Evolutionary conservation across 2,797 vertebrate species (phyloP).

Genomic region (Leucoraja ocellata): DNA sequence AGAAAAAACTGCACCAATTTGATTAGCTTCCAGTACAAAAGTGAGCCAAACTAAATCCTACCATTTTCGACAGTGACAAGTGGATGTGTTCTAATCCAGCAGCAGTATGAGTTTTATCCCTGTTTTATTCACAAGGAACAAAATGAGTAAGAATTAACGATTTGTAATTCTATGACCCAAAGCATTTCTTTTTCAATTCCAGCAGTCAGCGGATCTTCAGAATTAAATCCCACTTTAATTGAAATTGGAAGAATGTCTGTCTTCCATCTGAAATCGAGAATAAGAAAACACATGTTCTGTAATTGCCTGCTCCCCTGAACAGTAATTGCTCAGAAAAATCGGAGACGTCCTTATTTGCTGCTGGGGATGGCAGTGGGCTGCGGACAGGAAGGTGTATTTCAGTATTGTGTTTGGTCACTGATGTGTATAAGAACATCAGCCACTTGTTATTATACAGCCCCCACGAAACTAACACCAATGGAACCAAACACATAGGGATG

Average conservation of each 20-base stretch:
- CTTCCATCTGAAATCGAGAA: neutral
- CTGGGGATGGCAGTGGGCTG: too few relatives aligned
- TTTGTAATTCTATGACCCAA: neutral
- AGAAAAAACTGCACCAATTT: neutral
- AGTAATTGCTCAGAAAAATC: neutral
- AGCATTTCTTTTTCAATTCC: slow-evolving; percentile 18
- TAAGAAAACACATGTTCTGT: neutral
- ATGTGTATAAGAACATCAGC: too few relatives aligned
- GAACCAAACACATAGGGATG: too few relatives aligned
- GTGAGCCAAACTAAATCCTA: neutral
- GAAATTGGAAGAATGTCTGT: neutral
- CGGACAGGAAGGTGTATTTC: neutral
- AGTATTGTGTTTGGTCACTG: neutral
- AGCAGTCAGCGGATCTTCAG: neutral
- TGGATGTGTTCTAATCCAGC: neutral
- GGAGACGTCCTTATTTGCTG: neutral
- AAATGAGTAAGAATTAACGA: neutral
- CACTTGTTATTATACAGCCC: too few relatives aligned
- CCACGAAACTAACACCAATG: too few relatives aligned
- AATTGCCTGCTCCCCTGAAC: neutral
- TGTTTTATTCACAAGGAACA: neutral
- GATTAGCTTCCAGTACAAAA: neutral
- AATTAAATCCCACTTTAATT: neutral
- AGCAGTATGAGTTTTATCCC: neutral
- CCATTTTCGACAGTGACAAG: neutral